Evolutionary conservation across 2,797 vertebrate species (phyloP).

Genomic region (Ptychobarbus kaznakovi): DNA sequence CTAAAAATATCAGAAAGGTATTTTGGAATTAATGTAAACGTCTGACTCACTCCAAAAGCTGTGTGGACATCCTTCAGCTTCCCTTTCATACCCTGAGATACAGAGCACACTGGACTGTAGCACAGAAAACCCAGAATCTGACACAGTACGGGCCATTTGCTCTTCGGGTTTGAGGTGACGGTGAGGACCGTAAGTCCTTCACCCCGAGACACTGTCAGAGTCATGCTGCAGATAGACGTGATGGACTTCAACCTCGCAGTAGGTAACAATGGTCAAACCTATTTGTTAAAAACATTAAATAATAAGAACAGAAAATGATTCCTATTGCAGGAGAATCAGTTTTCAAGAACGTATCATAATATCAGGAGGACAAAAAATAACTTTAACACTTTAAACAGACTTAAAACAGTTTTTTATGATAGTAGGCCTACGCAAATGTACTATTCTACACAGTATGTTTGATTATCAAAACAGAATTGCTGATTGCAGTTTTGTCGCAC

Average conservation of each 20-base stretch:
- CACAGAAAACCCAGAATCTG: slow-evolving; percentile 72
- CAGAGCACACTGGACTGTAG: slow-evolving; percentile 68
- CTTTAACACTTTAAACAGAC: not conserved
- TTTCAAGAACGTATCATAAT: not conserved
- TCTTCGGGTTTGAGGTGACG: slow-evolving; percentile 66
- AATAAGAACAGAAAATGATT: not conserved
- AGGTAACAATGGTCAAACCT: slow-evolving; percentile 2
- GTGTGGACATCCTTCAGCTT: slow-evolving; percentile 53
- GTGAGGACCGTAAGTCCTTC: slow-evolving; percentile 73
- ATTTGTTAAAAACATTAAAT: not conserved
- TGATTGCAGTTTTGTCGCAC: not conserved
- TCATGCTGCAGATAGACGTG: slow-evolving; percentile 65
- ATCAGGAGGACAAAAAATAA: not conserved
- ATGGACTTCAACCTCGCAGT: not conserved
- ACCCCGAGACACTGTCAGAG: slow-evolving; percentile 59
- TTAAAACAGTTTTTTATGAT: not conserved
- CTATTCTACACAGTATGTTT: not conserved
- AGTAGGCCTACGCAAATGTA: not conserved
- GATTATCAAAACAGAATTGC: not conserved
- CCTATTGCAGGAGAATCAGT: not conserved
- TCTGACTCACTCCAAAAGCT: slow-evolving; percentile 66
- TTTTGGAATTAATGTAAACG: not conserved
- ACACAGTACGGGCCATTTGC: slow-evolving; percentile 67
- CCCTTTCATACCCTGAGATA: slow-evolving; percentile 62
- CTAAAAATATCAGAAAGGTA: not conserved